phyloP scores from a whole-genome alignment of 2,888 invertebrate species.

The Caenorhabditis uteleia region DNA sequence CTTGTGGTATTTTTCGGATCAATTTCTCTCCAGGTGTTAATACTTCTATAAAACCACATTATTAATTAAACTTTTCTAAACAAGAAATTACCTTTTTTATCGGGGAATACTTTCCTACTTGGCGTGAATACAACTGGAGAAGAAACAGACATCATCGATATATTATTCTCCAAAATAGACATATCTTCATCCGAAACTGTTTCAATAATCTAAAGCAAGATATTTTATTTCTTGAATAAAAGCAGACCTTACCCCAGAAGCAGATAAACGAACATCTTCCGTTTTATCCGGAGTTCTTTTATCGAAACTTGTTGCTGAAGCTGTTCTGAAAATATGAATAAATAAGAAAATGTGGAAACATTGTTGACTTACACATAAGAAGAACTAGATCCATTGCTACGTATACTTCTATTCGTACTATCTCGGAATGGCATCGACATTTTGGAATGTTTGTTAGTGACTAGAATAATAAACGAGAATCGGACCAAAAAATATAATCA shows the following conservation, averaged over 20 bases:
- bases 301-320: background rate
- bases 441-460: no score
- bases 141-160: conserved; percentile 33
- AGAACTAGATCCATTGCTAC: background rate
- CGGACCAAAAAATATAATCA: no score
- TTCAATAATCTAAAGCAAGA: background rate
- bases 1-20: conserved; percentile 8
- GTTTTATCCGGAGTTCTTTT: background rate
- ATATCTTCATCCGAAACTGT: conserved; percentile 1
- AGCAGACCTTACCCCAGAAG: conserved; percentile 1
- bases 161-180: conserved; percentile 26
- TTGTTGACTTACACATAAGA: conserved; percentile 1
- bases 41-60: conserved; percentile 2
- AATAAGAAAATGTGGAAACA: no score
- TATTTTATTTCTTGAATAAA: conserved; percentile 4
- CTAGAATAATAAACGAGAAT: no score
- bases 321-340: background rate
- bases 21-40: conserved; percentile 18
- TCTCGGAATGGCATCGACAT: background rate
- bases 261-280: no score
- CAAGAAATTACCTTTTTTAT: conserved; percentile 2
- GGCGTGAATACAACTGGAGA: conserved; percentile 9
- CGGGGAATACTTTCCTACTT: background rate
- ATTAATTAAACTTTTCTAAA: background rate
- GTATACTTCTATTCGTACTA: background rate